Conservation (phyloP, 2,888 invertebrate species). For the Drosophila rellima region DNA sequence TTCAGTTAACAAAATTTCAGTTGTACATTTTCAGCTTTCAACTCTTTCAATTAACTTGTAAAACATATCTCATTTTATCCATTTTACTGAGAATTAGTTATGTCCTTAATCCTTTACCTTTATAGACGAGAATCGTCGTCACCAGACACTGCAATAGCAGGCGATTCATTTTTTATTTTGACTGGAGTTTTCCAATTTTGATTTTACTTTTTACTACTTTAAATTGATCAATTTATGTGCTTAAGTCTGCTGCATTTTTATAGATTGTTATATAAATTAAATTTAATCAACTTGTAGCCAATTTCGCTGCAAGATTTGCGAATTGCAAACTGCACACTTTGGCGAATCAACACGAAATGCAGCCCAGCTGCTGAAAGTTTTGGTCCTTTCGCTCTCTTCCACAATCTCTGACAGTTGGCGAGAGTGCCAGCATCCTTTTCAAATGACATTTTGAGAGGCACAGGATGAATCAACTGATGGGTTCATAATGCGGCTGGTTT, state of each 20-base stretch:
- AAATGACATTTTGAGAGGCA: background rate
- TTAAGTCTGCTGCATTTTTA: conserved; percentile 51
- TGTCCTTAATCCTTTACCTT: conserved; percentile 66
- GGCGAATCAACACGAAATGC: conserved; percentile 79
- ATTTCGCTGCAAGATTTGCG: conserved; percentile 14
- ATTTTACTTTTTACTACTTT: conserved; percentile 5
- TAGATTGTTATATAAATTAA: conserved; percentile 11
- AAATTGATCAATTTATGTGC: conserved; percentile 7
- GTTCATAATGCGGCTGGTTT: conserved; percentile 19
- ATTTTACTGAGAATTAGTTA: background rate
- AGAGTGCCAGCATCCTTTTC: conserved; percentile 49
- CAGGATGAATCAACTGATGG: conserved; percentile 4
- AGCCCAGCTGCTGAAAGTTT: conserved; percentile 74
- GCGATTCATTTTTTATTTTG: conserved; percentile 73
- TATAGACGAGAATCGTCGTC: conserved; percentile 83
- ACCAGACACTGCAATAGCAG: conserved; percentile 81
- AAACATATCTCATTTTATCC: background rate
- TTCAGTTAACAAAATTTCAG: conserved; percentile 42
- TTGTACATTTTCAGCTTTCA: background rate
- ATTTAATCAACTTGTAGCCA: conserved; percentile 14
- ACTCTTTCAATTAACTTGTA: background rate
- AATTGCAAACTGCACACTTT: conserved; percentile 71
- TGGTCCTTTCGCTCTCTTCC: conserved; percentile 51
- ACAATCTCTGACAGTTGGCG: conserved; percentile 51
- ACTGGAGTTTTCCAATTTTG: conserved; percentile 27